Evolutionary conservation across 2,888 invertebrate species (phyloP).

Genomic region (Lypha dubia): DNA sequence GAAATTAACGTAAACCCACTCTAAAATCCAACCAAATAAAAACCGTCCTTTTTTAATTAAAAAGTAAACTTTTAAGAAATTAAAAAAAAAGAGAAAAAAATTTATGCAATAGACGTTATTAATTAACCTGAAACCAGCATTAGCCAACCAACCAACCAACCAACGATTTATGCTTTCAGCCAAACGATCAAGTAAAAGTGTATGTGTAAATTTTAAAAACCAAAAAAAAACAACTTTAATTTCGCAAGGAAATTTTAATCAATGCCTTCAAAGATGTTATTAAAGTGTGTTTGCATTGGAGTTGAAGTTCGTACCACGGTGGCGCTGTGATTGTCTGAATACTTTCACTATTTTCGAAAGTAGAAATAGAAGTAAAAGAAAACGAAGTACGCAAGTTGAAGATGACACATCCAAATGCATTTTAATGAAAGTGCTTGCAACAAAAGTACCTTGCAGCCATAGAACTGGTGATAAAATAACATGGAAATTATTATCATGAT

Average conservation of each 20-base stretch:
- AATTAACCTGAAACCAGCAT: constrained; percentile 36
- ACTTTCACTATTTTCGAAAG: constrained; percentile 62
- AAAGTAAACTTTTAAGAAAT: constrained; percentile 4
- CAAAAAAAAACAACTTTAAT: constrained; percentile 2
- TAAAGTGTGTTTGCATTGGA: not conserved
- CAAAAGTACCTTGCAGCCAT: not conserved
- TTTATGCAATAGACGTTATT: constrained; percentile 32
- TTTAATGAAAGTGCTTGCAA: constrained; percentile 4
- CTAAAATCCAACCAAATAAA: not conserved
- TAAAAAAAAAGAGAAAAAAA: constrained; percentile 16
- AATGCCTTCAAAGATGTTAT: not conserved
- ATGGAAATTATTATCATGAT: not conserved
- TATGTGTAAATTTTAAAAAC: not conserved
- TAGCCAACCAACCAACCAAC: constrained; percentile 2
- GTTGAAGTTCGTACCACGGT: not conserved
- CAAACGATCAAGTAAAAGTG: constrained; percentile 4
- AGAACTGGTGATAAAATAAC: not conserved
- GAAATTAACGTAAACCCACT: constrained; percentile 22
- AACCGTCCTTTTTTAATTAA: constrained; percentile 13
- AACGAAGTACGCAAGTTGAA: not conserved
- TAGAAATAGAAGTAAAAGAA: constrained; percentile 17
- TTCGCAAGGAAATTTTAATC: not conserved
- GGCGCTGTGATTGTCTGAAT: not conserved
- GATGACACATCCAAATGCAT: constrained; percentile 5
- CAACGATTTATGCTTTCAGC: not conserved